These are phyloP conservation scores for Gadus chalcogrammus DNA, from an alignment of 2,113 vertebrate genomes.

Conservation along the genomic window DNA sequence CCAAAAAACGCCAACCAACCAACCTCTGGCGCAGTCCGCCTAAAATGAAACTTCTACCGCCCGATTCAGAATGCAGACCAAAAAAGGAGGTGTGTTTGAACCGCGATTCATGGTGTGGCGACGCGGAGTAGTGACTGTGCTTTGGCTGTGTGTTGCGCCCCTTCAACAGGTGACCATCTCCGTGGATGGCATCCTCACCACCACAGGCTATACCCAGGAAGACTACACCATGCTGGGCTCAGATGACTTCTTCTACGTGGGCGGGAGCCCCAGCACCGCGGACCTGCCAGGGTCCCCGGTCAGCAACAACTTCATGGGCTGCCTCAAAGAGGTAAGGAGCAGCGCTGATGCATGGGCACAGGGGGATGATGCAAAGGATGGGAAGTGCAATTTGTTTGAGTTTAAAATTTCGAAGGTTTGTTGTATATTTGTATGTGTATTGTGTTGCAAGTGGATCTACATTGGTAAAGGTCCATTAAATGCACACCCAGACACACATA, in stretches of 20 bases:
- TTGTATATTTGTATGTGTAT: not conserved
- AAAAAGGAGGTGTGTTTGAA: constrained; percentile 51
- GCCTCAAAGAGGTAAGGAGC: constrained; percentile 87
- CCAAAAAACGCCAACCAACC: constrained; percentile 28
- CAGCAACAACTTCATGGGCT: constrained; percentile 99
- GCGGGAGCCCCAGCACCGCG: constrained; percentile 94
- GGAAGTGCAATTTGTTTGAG: not conserved
- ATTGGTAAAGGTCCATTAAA: not conserved
- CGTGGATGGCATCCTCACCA: constrained; percentile 97
- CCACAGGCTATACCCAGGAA: constrained; percentile 97
- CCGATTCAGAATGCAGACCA: constrained; percentile 66
- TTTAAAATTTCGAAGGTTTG: not conserved
- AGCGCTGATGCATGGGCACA: too few species aligned
- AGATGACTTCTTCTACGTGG: constrained; percentile 98
- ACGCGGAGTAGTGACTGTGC: constrained; percentile 78
- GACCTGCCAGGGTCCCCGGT: constrained; percentile 96
- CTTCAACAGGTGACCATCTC: constrained; percentile 93
- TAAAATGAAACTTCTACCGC: constrained; percentile 28
- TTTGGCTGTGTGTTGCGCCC: constrained; percentile 78
- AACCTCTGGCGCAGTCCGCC: not conserved
- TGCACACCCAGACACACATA: not conserved
- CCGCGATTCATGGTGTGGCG: constrained; percentile 21
- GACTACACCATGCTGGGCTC: constrained; percentile 99
- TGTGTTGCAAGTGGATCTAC: not conserved
- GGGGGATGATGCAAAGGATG: too few species aligned